A percentile compares a stretch with the other conserved stretches of the same genome.
These are phyloP conservation scores for Diadumene lineata DNA, from an alignment of 92 coral and sea anemone genomes.

Conservation along the genomic window DNA sequence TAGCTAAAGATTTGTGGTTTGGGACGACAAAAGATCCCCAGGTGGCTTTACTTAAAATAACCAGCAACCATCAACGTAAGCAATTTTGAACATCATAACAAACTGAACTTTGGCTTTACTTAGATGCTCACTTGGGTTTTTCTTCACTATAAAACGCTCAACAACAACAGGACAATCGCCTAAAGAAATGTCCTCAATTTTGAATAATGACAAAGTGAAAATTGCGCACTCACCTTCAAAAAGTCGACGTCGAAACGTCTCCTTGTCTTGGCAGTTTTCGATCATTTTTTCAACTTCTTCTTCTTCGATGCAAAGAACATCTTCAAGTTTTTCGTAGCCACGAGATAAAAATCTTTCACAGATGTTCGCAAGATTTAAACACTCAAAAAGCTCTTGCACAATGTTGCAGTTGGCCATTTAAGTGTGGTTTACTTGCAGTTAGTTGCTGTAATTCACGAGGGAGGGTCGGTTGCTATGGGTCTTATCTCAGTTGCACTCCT, in stretches of 20 bases:
- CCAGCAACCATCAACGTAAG: neutral
- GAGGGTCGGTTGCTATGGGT: neutral
- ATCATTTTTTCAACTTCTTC: conserved; percentile 39
- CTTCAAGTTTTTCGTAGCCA: conserved; percentile 48
- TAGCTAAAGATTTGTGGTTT: neutral
- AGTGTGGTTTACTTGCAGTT: neutral
- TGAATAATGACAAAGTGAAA: neutral
- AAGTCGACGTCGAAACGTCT: conserved; percentile 24
- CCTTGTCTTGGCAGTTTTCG: conserved; percentile 23
- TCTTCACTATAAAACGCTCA: neutral
- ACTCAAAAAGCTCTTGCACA: conserved; percentile 18
- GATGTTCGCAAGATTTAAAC: conserved; percentile 36
- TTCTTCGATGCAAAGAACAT: conserved; percentile 38
- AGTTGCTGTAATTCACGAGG: neutral
- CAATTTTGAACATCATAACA: neutral
- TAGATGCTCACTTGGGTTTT: neutral
- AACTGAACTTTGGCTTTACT: neutral
- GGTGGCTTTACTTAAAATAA: conserved; percentile 11
- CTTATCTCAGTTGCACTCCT: neutral
- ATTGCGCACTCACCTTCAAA: conserved; percentile 44
- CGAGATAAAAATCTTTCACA: conserved; percentile 13
- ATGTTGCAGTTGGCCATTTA: conserved; percentile 7
- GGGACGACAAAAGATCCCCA: conserved; percentile 11
- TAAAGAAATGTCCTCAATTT: neutral
- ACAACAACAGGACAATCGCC: neutral